Evolutionary conservation across 2,797 vertebrate species (phyloP), one percentile per base, ranked within the genome.

Genomic region (Sparidentex hasta): DNA sequence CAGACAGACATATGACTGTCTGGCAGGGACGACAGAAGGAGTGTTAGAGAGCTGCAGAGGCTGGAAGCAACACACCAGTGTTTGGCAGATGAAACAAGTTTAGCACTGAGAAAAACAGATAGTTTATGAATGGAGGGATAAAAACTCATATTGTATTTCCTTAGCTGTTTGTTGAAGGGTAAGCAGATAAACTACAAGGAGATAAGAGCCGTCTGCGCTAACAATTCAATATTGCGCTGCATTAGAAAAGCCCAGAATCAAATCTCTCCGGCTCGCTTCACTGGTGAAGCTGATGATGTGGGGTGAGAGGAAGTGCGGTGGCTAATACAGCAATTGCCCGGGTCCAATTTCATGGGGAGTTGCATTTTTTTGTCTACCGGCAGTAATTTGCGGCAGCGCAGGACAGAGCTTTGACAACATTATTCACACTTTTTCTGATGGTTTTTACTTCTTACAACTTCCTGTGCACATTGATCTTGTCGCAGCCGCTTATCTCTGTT

Each of bases 1-100:
- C 83, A 89, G 78, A 76, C 80, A 76, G 78, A 76, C 80, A 76
- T 69, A 66, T 80, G 71, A 90, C 63, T 44, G 66, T 81, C 81
- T 88, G 80, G 85, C 76, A 81, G 65, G 50, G 67, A 47, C 51
- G 64, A 74, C 71, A 86, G 67, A 80, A 72, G 77, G 67, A 89
- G 80, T 21, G 62, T 78, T 61, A 14, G 63, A 78, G 70, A 54
- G 80, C 58, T 38, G 46, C 67, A 68, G 58, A 70, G 67, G 76
- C 75, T 83, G 81, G 67, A 81, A 83, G 61, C 16, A 9, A 76
- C 76, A 64, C 77, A 56, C 62, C 55, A 44, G 62, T 46, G 58
- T 77, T 74, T 80, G 65, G 78, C 84, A 84, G 74, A 87, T 76
- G 52, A 68, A 85, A 80, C 64, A 27, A 81, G 70, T 65, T 79